A percentile compares a stretch with the other conserved stretches of the same genome.
Conservation (phyloP, 2,113 vertebrate genomes). For the Hyperoodon ampullatus region DNA sequence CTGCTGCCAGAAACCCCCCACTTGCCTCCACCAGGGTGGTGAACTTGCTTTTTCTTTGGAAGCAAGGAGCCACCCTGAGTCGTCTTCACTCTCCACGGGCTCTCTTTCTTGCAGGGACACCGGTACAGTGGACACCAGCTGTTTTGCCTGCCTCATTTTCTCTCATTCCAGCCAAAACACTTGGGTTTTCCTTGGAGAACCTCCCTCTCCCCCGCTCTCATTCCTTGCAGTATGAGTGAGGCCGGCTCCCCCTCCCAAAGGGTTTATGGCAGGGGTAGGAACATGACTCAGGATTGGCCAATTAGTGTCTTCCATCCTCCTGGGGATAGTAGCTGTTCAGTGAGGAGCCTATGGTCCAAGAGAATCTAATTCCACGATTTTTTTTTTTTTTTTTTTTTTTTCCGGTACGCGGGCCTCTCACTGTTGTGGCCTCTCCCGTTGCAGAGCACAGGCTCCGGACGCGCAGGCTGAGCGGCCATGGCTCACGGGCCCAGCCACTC, state of each 20-base stretch:
- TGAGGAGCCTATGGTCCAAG: neutral
- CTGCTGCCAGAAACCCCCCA: neutral
- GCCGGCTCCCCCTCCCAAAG: neutral
- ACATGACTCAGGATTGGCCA: neutral
- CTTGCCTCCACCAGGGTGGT: fast-evolving
- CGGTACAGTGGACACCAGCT: fast-evolving
- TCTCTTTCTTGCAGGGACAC: neutral
- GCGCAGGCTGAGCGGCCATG: too few relatives aligned
- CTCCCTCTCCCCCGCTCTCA: neutral
- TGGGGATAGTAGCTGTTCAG: neutral
- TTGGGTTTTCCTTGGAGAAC: neutral
- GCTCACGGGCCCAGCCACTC: too few relatives aligned
- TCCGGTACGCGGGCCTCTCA: too few relatives aligned
- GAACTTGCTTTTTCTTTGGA: neutral
- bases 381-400: too few relatives aligned
- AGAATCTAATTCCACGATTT: neutral
- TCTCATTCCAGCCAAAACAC: neutral
- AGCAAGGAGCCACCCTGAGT: neutral
- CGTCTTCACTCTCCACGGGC: neutral
- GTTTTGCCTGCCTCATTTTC: neutral
- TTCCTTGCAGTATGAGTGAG: neutral
- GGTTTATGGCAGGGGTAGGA: neutral
- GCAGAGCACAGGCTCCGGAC: too few relatives aligned
- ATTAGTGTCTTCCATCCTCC: neutral
- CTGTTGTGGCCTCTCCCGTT: too few relatives aligned